Evolutionary conservation across 2,888 invertebrate genomes (phyloP).

Genomic region (Plebejus melissa): DNA sequence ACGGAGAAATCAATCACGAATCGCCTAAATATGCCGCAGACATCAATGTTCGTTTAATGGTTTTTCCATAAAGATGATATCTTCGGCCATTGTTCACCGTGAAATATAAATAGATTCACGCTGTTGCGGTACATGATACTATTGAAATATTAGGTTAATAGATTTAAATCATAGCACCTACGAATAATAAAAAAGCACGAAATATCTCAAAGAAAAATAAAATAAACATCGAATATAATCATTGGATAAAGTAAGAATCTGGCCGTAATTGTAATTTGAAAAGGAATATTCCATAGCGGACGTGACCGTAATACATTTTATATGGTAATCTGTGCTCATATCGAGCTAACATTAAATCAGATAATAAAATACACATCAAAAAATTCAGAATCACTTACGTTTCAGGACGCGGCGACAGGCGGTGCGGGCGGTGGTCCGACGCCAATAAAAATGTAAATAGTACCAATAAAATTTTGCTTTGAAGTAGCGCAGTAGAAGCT

Average conservation of each 20-base stretch:
- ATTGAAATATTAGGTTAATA: not conserved
- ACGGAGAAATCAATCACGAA: constrained; percentile 76
- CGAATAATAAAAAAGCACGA: too few species aligned
- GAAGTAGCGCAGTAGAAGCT: constrained; percentile 58
- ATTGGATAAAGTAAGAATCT: not conserved
- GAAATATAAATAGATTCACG: constrained; percentile 11
- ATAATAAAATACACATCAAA: constrained; percentile 78
- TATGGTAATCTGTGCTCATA: constrained; percentile 70
- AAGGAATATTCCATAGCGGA: constrained; percentile 38
- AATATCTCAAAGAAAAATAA: not conserved
- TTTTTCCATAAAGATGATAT: constrained; percentile 56
- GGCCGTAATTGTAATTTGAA: not conserved
- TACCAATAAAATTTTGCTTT: constrained; percentile 75
- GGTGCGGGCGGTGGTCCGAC: constrained; percentile 71
- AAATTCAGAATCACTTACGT: constrained; percentile 80
- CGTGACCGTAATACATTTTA: constrained; percentile 61
- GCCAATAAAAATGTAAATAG: constrained; percentile 78
- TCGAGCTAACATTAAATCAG: constrained; percentile 73
- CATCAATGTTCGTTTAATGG: constrained; percentile 64
- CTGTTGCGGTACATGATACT: not conserved
- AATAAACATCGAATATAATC: not conserved
- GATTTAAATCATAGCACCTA: too few species aligned
- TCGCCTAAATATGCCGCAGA: constrained; percentile 65
- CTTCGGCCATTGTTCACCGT: constrained; percentile 36
- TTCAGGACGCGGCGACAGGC: constrained; percentile 63